phyloP scores from a whole-genome alignment of 2,113 vertebrate species.

The Sturnus vulgaris region DNA sequence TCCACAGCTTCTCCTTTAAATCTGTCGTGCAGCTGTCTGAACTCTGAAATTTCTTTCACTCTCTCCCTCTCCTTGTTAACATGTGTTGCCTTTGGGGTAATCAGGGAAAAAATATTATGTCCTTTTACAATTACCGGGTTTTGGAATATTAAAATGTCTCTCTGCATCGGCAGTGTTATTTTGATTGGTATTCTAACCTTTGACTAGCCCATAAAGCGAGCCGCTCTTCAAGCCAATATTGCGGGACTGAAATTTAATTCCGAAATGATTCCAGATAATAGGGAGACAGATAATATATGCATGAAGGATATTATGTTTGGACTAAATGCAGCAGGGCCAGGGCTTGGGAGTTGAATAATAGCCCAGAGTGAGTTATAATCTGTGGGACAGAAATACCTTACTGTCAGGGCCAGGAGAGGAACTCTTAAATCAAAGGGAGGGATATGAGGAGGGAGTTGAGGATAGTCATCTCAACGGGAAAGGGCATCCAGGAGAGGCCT shows the following conservation, averaged over 20 bases:
- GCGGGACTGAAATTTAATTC: slow-evolving; percentile 95
- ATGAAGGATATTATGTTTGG: slow-evolving; percentile 99
- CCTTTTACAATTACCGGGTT: slow-evolving; percentile 98
- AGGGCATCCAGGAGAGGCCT: slow-evolving; percentile 56
- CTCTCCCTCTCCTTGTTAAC: slow-evolving; percentile 81
- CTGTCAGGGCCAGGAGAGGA: slow-evolving; percentile 92
- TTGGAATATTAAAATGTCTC: slow-evolving; percentile 99
- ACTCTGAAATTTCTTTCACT: slow-evolving; percentile 81
- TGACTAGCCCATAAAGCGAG: slow-evolving; percentile 92
- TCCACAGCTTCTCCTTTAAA: slow-evolving; percentile 77
- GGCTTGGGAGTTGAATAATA: slow-evolving; percentile 97
- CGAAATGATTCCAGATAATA: slow-evolving; percentile 98
- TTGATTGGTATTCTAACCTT: slow-evolving; percentile 99
- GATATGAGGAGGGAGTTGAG: slow-evolving; percentile 48
- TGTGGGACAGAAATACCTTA: slow-evolving; percentile 95
- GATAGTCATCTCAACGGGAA: slow-evolving; percentile 53
- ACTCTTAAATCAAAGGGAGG: slow-evolving; percentile 91
- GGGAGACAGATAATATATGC: slow-evolving; percentile 99
- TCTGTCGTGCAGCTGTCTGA: slow-evolving; percentile 79
- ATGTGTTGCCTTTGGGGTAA: slow-evolving; percentile 88
- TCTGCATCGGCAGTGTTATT: slow-evolving; percentile 91
- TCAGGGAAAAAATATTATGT: slow-evolving; percentile 93
- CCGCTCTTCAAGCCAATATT: slow-evolving; percentile 90
- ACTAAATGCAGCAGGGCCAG: slow-evolving; percentile 86
- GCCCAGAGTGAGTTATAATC: slow-evolving; percentile 91